phyloP scores from a whole-genome alignment of 2,797 vertebrate species.

The Thunnus albacares region DNA sequence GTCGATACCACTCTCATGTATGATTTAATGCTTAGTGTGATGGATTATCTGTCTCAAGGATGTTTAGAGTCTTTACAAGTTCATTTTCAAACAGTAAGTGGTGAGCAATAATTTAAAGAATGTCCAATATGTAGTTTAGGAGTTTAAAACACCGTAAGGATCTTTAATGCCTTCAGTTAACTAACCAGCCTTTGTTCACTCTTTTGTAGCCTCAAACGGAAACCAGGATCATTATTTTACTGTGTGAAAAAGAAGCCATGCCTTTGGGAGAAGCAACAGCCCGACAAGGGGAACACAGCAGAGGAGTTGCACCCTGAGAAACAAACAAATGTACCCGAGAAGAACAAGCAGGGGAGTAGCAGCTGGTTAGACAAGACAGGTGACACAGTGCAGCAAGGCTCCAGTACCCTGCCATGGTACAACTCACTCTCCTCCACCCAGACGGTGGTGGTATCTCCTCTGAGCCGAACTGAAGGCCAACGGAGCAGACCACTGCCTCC shows the following conservation, averaged over 20 bases:
- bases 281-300: slow-evolving; percentile 40
- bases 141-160: no score
- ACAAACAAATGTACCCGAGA: slow-evolving; percentile 10
- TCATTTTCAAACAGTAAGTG: neutral
- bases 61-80: neutral
- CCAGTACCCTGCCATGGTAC: slow-evolving; percentile 42
- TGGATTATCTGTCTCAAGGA: neutral
- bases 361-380: slow-evolving; percentile 28
- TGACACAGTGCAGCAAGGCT: slow-evolving; percentile 7
- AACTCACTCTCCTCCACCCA: slow-evolving; percentile 63
- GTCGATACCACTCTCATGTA: no score
- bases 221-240: slow-evolving; percentile 40
- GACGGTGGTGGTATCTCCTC: slow-evolving; percentile 73
- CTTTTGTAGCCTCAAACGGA: slow-evolving; percentile 70
- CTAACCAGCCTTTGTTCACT: slow-evolving; percentile 28
- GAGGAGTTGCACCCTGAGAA: slow-evolving; percentile 34
- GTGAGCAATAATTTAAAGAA: no score
- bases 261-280: slow-evolving; percentile 41
- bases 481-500: slow-evolving; percentile 48
- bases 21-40: neutral
- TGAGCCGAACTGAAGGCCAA: slow-evolving; percentile 72
- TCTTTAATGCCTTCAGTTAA: neutral
- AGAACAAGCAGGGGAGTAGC: slow-evolving; percentile 15
- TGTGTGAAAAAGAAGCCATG: slow-evolving; percentile 64
- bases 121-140: no score